Evolutionary conservation across 35 echinoderm and acorn worm genomes (phyloP), one percentile per base, ranked within the genome.

Genomic region (Anneissia japonica): DNA sequence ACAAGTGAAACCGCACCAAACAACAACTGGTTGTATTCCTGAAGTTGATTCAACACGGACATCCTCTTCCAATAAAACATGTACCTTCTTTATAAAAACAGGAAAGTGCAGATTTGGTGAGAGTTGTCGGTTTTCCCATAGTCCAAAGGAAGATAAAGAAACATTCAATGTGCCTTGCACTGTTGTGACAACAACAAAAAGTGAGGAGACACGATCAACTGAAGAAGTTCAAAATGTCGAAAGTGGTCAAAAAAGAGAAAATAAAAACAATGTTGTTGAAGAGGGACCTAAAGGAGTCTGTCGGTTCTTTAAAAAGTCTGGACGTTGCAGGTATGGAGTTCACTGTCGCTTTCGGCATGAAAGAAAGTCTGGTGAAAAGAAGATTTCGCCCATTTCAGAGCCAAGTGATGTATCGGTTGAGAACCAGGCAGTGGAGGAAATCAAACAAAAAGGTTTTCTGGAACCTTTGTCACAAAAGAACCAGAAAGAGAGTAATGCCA

Each of bases 101-200:
- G 94, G 94, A 26, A 81, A 81, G 28, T 97, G 94, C 73, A 46
- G 87, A 34, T 91, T 89, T 89, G 91, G 92, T 38, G 86, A 73
- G 19, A 82, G 83, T 41, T 98, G 95, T 84, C 93, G 37, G 79
- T 98, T 94, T 84, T 39, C 79, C 23, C 95, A 98, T 46, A 56
- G 32, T 37, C 23, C 39, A 79, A 37, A 29, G 35, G 46, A 85
- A 72, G 79, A 3, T 41, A 32, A 23, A 7, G 72, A 82, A 41
- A n/a, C n/a, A n/a, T n/a, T n/a, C n/a, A n/a, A n/a, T n/a, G n/a
- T n/a, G n/a, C n/a, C n/a, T n/a, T n/a, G n/a, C n/a, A n/a, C n/a
- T n/a, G n/a, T n/a, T 34, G 77, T 34, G 28, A 23, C 46, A 81
- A 75, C 32, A 43, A 39, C 45, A 38, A 85, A 36, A 28, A 77